Percentiles rank a stretch among this genome's conserved stretches.
Conservation (phyloP, 2,797 vertebrate genomes). For the Buceros bicornis region DNA sequence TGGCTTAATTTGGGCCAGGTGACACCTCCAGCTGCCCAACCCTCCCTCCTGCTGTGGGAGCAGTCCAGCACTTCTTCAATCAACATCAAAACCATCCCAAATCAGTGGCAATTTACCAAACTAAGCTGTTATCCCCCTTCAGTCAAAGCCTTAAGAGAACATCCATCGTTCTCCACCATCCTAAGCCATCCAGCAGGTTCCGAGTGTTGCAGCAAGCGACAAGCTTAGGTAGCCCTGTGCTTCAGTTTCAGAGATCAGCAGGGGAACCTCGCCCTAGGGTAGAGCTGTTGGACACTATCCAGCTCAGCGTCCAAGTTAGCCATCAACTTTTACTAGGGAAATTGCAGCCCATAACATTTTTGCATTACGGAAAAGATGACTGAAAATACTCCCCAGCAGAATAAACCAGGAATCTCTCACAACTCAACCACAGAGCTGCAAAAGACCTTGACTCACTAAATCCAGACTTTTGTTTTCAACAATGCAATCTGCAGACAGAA, state of each 20-base stretch:
- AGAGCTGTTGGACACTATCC: not conserved
- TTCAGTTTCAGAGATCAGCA: not conserved
- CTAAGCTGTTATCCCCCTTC: not conserved
- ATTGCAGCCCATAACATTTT: not conserved
- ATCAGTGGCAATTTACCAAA: not conserved
- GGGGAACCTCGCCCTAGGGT: not conserved
- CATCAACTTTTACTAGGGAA: not conserved
- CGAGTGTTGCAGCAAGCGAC: not conserved
- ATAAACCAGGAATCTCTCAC: not conserved
- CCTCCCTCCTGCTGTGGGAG: not conserved
- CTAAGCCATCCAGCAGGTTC: not conserved
- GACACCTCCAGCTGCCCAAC: not conserved
- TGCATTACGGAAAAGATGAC: not conserved
- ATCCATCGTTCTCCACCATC: not conserved
- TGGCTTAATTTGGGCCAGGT: not conserved
- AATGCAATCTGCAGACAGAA: not conserved
- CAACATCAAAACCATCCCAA: not conserved
- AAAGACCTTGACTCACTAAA: constrained; percentile 36
- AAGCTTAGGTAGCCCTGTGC: not conserved
- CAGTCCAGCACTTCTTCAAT: not conserved
- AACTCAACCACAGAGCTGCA: not conserved
- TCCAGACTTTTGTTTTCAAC: not conserved
- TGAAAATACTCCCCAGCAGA: not conserved
- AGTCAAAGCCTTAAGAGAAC: not conserved
- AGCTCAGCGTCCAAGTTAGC: not conserved